These are phyloP conservation scores for Cantharis lateralis DNA, from an alignment of 2,888 invertebrate species.

Conservation along the genomic window DNA sequence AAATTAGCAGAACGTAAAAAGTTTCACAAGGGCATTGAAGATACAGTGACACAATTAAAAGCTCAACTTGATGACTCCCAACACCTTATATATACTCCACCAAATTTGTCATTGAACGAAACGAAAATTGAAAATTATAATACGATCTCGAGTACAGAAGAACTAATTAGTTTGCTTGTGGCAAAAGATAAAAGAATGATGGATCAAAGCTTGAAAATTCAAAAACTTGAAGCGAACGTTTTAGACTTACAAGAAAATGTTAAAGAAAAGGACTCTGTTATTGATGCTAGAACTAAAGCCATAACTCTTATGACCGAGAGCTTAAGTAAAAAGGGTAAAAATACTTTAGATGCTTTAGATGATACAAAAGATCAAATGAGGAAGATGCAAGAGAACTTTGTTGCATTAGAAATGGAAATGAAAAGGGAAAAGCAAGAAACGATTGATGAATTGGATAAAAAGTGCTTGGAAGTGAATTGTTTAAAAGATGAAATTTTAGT, in stretches of 20 bases:
- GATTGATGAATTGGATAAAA: slow-evolving; percentile 62
- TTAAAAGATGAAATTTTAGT: slow-evolving; percentile 54
- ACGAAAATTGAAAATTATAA: slow-evolving; percentile 46
- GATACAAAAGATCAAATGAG: slow-evolving; percentile 82
- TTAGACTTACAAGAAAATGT: slow-evolving; percentile 83
- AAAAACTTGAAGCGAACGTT: slow-evolving; percentile 75
- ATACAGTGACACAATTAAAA: slow-evolving; percentile 59
- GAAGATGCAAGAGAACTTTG: slow-evolving; percentile 79
- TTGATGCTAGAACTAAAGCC: slow-evolving; percentile 80
- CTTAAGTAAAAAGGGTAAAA: slow-evolving; percentile 72
- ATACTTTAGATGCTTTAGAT: slow-evolving; percentile 72
- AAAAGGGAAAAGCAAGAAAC: slow-evolving; percentile 69
- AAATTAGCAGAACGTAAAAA: slow-evolving; percentile 60
- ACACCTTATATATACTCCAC: slow-evolving; percentile 44
- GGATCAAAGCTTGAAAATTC: slow-evolving; percentile 70
- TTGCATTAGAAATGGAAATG: slow-evolving; percentile 71
- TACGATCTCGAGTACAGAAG: slow-evolving; percentile 48
- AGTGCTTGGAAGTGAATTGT: slow-evolving; percentile 54
- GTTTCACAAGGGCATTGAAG: slow-evolving; percentile 59
- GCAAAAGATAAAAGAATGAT: slow-evolving; percentile 67
- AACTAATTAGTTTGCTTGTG: slow-evolving; percentile 56
- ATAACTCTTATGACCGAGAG: slow-evolving; percentile 76
- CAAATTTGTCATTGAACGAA: slow-evolving; percentile 45
- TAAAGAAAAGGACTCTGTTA: slow-evolving; percentile 81
- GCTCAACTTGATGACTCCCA: slow-evolving; percentile 61